These are phyloP conservation scores for Hydrotaea cyrtoneurina DNA, from an alignment of 2,888 invertebrate genomes.

Conservation along the genomic window DNA sequence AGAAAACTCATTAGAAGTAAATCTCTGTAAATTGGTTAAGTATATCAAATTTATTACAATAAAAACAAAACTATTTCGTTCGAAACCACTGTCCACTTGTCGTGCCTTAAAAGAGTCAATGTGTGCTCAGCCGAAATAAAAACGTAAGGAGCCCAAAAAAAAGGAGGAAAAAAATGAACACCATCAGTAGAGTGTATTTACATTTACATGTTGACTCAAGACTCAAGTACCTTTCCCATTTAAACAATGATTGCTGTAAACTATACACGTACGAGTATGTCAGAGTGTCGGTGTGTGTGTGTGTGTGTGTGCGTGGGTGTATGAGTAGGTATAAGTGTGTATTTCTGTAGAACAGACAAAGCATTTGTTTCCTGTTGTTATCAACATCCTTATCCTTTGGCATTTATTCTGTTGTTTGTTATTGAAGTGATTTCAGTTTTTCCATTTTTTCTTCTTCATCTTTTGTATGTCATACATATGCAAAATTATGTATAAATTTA, in stretches of 20 bases:
- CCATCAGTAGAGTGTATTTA: neutral
- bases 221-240: neutral
- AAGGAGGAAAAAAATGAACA: neutral
- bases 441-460: neutral
- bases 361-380: conserved; percentile 31
- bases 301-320: neutral
- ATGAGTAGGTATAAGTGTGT: neutral
- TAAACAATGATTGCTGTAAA: neutral
- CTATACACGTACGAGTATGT: neutral
- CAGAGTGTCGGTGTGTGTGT: neutral
- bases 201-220: neutral
- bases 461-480: neutral
- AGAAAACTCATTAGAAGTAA: too few relatives aligned
- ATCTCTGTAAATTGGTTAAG: too few relatives aligned
- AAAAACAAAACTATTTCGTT: too few relatives aligned
- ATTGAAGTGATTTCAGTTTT: neutral
- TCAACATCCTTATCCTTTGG: conserved; percentile 42
- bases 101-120: too few relatives aligned
- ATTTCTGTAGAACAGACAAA: conserved; percentile 8
- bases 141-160: neutral
- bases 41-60: too few relatives aligned
- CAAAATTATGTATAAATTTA: neutral
- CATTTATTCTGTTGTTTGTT: conserved; percentile 13
- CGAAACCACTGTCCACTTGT: too few relatives aligned
- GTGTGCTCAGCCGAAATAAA: too few relatives aligned